phyloP scores from a whole-genome alignment of 2,888 invertebrate genomes.

The Leucoptera coffeella region DNA sequence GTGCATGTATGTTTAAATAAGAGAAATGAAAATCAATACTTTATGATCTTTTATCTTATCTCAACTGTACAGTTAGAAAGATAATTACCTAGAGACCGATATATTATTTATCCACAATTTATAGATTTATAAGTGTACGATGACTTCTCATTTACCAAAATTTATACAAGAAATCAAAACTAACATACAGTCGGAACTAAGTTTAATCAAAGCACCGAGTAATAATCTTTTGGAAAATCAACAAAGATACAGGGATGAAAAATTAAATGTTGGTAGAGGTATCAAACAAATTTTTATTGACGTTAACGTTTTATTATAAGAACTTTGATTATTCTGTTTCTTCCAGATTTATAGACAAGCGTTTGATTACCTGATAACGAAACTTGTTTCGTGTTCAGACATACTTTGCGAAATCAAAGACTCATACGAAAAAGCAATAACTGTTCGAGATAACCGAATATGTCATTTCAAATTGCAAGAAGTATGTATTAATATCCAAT shows the following conservation, averaged over 20 bases:
- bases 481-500: no score
- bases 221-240: conserved; percentile 20
- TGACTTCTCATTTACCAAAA: conserved; percentile 23
- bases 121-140: no score
- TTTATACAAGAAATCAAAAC: conserved; percentile 22
- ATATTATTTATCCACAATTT: no score
- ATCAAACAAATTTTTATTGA: no score
- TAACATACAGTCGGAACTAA: conserved; percentile 14
- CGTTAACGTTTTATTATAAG: no score
- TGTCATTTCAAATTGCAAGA: conserved; percentile 28
- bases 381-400: conserved; percentile 22
- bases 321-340: no score
- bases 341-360: conserved; percentile 32
- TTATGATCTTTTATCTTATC: no score
- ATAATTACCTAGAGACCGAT: no score
- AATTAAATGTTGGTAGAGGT: conserved; percentile 19
- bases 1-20: no score
- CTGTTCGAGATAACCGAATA: conserved; percentile 28
- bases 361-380: conserved; percentile 19
- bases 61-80: no score
- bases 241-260: conserved; percentile 21
- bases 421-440: conserved; percentile 30
- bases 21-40: no score
- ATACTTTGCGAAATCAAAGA: conserved; percentile 25
- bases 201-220: conserved; percentile 14